Evolutionary conservation across 2,888 invertebrate species (phyloP), one percentile per base, ranked within the genome.

Genomic region (Netelia fuscicornis): DNA sequence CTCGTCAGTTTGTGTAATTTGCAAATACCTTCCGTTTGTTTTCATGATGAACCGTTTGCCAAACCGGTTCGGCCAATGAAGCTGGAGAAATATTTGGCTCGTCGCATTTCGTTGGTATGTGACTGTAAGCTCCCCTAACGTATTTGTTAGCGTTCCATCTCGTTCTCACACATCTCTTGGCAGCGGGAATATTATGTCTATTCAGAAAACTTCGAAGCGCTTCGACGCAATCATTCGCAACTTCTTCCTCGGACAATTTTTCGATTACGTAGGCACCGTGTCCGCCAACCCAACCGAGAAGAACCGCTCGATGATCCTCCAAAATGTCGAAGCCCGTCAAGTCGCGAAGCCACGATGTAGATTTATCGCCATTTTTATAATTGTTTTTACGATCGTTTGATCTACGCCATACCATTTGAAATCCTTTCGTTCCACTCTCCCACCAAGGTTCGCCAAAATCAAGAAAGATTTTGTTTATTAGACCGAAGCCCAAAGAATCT

Each of bases 211-310:
- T 92, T 83, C 93, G 92, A 30, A 96, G 91, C 54, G 96, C 87
- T 54, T 94, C 89, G n/a, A 94, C 91, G 89, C 96, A 96, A 78
- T 95, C 94, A 10, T 88, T 82, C 2, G 94, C 94, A 65, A 96
- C 92, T 83, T 94, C 92, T n/a, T 94, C 91, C 85, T 95, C 95
- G 37, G 91, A 91, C 11, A 96, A 88, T 30, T 89, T 92, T 92
- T 96, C 96, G 91, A 96, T 94, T 71, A 94, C 91, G 54, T 94
- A 91, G 8, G 96, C 96, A 44, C 96, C 96, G 78, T 94, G 92
- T 0, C 96, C 96, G 13, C 96, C 96, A 8, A 97, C 94, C 96
- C 96, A 97, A 0, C 95, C 96, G 8, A 96, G 90, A 42, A 97
- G 92, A 44, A 96, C 94, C 9, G 91, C 90, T 37, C 94, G 92